These are phyloP conservation scores for Diadumene lineata DNA, from an alignment of 92 coral and sea anemone species.

Conservation along the genomic window DNA sequence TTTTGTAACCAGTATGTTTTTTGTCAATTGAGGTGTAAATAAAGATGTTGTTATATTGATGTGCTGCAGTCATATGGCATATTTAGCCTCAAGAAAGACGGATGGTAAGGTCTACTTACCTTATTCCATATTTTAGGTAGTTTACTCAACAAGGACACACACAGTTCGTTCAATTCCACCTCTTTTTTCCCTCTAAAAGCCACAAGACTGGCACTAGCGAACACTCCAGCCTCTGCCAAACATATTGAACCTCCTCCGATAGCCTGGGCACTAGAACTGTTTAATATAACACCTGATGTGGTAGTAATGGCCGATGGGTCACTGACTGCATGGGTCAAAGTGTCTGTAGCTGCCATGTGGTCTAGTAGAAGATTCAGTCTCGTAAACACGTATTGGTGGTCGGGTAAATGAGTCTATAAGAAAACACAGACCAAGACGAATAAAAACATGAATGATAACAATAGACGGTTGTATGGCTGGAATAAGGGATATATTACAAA, in stretches of 20 bases:
- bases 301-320: constrained; percentile 80
- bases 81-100: too few relatives aligned
- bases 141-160: constrained; percentile 76
- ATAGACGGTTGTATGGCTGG: too few relatives aligned
- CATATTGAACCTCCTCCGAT: constrained; percentile 84
- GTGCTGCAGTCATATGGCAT: too few relatives aligned
- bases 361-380: constrained; percentile 87
- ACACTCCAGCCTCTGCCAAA: constrained; percentile 81
- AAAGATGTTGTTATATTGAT: too few relatives aligned
- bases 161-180: constrained; percentile 86
- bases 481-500: too few relatives aligned
- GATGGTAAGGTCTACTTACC: constrained; percentile 63
- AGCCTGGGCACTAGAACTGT: constrained; percentile 82
- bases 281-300: constrained; percentile 76
- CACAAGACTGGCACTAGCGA: constrained; percentile 96
- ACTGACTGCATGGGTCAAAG: constrained; percentile 84
- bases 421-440: not conserved
- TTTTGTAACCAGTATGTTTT: too few relatives aligned
- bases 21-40: too few relatives aligned
- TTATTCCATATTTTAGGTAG: constrained; percentile 96
- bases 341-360: constrained; percentile 88
- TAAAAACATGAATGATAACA: not conserved
- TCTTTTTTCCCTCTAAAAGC: constrained; percentile 76
- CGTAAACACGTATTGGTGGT: constrained; percentile 93
- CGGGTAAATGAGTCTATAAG: constrained; percentile 78